Percentiles rank a stretch among this genome's conserved stretches.
phyloP scores from a whole-genome alignment of 2,113 vertebrate genomes.

The Geococcyx californianus region DNA sequence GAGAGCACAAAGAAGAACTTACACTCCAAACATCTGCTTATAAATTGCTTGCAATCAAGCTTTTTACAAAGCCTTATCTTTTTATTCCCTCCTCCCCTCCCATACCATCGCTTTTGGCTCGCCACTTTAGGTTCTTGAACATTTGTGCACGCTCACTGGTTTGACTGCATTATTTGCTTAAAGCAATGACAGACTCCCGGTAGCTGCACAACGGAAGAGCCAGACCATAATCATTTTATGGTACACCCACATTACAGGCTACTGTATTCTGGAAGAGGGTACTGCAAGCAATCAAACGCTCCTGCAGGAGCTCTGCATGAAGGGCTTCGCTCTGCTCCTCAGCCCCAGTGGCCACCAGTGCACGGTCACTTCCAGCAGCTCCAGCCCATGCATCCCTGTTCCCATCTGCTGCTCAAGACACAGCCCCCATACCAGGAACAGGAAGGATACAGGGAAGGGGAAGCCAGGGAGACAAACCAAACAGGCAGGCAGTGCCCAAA shows the following conservation, averaged over 20 bases:
- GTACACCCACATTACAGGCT: background rate
- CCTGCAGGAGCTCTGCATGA: background rate
- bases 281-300: background rate
- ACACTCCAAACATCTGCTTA: background rate
- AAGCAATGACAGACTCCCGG: fast-evolving
- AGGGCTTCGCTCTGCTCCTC: background rate
- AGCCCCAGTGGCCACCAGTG: background rate
- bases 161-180: background rate
- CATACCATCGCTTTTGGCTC: background rate
- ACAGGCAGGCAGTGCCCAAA: background rate
- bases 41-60: background rate
- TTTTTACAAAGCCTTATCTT: background rate
- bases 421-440: background rate
- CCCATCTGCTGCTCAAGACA: background rate
- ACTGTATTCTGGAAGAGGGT: background rate
- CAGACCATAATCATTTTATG: background rate
- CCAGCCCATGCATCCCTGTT: background rate
- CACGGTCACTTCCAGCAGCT: background rate
- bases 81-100: background rate
- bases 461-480: conserved; percentile 34
- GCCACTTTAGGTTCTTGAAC: background rate
- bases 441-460: background rate
- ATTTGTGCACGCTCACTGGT: background rate
- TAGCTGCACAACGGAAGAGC: background rate
- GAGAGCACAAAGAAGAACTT: background rate